phyloP scores from a whole-genome alignment of 2,113 vertebrate species.

The Trogon melanurus region DNA sequence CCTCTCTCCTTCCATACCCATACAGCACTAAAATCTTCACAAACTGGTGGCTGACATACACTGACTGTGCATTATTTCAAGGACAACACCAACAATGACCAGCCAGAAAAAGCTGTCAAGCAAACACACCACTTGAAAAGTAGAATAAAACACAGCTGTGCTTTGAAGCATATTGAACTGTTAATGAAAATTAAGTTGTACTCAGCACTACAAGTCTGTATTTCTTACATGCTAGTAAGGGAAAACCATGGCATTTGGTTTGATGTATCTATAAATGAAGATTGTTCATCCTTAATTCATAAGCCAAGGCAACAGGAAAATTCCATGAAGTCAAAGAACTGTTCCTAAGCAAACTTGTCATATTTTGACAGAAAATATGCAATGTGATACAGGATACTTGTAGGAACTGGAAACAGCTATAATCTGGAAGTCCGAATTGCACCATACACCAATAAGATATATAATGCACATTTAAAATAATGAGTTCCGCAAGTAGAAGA shows the following conservation, averaged over 20 bases:
- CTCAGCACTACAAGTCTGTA: not conserved
- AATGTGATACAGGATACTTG: not conserved
- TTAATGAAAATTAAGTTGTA: conserved; percentile 24
- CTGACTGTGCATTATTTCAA: conserved; percentile 39
- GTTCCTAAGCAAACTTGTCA: not conserved
- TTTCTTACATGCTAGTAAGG: not conserved
- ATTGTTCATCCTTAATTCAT: not conserved
- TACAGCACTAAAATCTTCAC: not conserved
- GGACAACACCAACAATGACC: not conserved
- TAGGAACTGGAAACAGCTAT: not conserved
- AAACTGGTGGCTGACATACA: not conserved
- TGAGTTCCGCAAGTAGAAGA: not conserved
- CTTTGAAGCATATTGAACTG: not conserved
- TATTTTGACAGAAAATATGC: not conserved
- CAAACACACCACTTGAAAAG: not conserved
- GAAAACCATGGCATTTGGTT: not conserved
- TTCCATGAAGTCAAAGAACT: not conserved
- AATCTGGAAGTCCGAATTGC: not conserved
- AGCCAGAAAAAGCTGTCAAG: conserved; percentile 20
- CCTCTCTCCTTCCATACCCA: not conserved
- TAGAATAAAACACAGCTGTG: not conserved
- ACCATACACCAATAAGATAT: not conserved
- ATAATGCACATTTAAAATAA: not conserved
- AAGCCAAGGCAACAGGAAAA: not conserved
- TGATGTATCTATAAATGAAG: not conserved